A percentile compares a stretch with the other conserved stretches of the same genome.
These are phyloP conservation scores for Trialeurodes vaporariorum DNA, from an alignment of 1,140 invertebrate species.

Conservation along the genomic window DNA sequence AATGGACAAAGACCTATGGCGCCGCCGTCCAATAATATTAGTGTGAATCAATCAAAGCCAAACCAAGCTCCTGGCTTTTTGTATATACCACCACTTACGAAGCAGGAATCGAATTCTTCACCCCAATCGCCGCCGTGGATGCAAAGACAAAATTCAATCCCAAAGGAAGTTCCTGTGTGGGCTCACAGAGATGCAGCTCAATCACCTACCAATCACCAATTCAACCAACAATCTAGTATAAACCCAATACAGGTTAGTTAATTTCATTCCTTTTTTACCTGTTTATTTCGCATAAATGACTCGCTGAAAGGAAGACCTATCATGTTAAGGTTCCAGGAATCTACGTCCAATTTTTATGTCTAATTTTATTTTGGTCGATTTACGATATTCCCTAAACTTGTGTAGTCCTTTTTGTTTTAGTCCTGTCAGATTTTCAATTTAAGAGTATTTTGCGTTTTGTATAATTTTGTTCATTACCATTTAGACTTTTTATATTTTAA, in stretches of 20 bases:
- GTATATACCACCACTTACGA: conserved; percentile 17
- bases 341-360: too few species aligned
- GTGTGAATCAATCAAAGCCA: not conserved
- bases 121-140: not conserved
- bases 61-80: conserved; percentile 10
- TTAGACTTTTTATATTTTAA: too few species aligned
- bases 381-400: too few species aligned
- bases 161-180: not conserved
- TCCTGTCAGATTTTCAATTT: too few species aligned
- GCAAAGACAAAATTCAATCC: not conserved
- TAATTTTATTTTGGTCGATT: too few species aligned
- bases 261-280: too few species aligned
- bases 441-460: too few species aligned
- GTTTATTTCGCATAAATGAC: too few species aligned
- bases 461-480: too few species aligned
- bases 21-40: not conserved
- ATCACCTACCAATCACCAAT: not conserved
- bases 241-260: not conserved
- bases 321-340: too few species aligned
- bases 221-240: not conserved
- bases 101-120: not conserved
- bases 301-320: too few species aligned
- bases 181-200: not conserved
- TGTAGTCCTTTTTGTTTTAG: too few species aligned
- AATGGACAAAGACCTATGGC: conserved; percentile 1